Evolutionary conservation across 2,113 vertebrate species (phyloP), one percentile per base, ranked within the genome.

Genomic region (Actinemys pallida): DNA sequence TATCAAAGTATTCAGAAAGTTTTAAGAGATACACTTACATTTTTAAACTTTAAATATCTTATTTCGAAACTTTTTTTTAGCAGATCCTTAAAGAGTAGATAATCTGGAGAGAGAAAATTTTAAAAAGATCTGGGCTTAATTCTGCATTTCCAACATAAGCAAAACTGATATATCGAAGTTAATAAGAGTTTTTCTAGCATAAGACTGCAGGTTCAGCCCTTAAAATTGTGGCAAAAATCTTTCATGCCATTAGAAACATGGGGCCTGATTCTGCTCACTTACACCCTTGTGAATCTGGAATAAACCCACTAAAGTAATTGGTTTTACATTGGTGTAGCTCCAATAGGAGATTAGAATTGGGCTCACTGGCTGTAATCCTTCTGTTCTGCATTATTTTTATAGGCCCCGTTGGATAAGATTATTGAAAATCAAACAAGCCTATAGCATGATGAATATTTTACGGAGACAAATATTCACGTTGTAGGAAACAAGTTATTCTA

Each of bases 1-100:
- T 12, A 62, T 93, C 94, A 93, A 72, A 94, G 90, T 96, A 96
- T 94, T 96, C 93, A 93, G 91, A 81, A 94, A 95, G 93, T 90
- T 91, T 94, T 45, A 29, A 72, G 31, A 54, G 95, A 12, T 0
- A 89, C 94, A 91, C 83, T 65, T 95, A 93, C 53, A 47, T 35
- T 86, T 95, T 95, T 94, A 47, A 93, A 84, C 35, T 94, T 85
- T 86, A 87, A 89, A 12, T 39, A 72, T 91, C n/a, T 90, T 90
- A 22, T 20, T 94, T 89, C 90, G 3, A 83, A 94, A 80, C n/a
- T 90, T 17, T 90, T 96, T 76, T 88, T 93, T 22, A 39, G n/a
- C 65, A 39, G 19, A 13, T 72, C 45, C n/a, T 47, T 92, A 65
- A 90, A 56, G 52, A 62, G 50, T 2, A 82, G 80, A 62, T n/a